Base-by-base conservation (phyloP, 1,140 invertebrate species). In the Pachypeltis micranthus region DNA sequence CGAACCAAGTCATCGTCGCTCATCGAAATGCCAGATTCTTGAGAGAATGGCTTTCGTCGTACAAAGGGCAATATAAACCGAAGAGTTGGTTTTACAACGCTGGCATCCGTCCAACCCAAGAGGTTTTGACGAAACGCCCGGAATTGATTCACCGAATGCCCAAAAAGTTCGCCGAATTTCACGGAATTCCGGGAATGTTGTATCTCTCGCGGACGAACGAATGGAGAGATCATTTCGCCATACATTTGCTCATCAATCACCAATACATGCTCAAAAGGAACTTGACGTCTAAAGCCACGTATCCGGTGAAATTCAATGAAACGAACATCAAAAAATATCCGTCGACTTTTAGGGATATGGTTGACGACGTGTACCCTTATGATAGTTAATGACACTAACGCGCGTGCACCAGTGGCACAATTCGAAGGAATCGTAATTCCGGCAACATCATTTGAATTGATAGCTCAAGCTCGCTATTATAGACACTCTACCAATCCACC, bases 71-170 rank as follows among this genome's bases (percentile, higher is more conserved):
- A n/a, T 73, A 73, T 62, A 62, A 65, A 14, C 54, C 64, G 10
- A 57, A 54, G 28, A 24, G 58, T n/a, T 73, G 71, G 70, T 73
- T 72, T 59, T 73, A 72, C 59, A 73, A 73, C 62, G 72, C 69
- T 0, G 72, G 71, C 2, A 63, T 70, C 47, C 51, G 56, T 16
- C 72, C 72, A 1, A 73, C 71, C 2, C 54, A 59, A 26, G 44
- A 65, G 23, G 64, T 73, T 21, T 63, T 73, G 14, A 16, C 67
- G 7, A 58, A 65, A 26, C 25, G 56, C 25, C 72, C 61, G 12
- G 23, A 62, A 14, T 26, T 58, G 2, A 19, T 39, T n/a, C 64
- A 65, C 47, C 44, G 64, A 59, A 54, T 63, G 34, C 56, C 57
- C 24, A 21, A 21, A 14, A 24, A 55, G 16, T 39, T 65, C 31